phyloP scores from a whole-genome alignment of 2,113 vertebrate genomes.

The Anguilla rostrata region DNA sequence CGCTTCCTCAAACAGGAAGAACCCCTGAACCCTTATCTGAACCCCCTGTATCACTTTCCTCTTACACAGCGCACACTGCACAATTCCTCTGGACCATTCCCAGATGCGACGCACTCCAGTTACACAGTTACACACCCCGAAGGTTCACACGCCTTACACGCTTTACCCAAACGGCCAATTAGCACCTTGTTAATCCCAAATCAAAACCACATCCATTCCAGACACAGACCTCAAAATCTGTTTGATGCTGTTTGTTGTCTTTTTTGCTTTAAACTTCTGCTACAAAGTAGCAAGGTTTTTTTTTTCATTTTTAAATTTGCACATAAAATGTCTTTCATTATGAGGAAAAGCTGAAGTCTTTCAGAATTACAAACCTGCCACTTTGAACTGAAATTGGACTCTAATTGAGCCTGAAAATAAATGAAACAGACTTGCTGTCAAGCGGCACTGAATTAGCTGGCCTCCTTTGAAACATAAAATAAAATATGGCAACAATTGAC shows the following conservation, averaged over 20 bases:
- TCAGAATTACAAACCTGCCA: neutral
- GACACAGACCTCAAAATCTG: neutral
- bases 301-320: neutral
- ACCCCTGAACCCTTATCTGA: neutral
- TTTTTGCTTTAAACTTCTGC: neutral
- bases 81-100: neutral
- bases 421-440: neutral
- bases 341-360: neutral
- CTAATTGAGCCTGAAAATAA: neutral
- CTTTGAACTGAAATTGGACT: conserved; percentile 27
- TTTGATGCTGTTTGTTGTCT: neutral
- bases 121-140: neutral
- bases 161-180: conserved; percentile 19
- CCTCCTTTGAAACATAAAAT: neutral
- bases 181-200: conserved; percentile 19
- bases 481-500: conserved; percentile 15
- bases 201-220: conserved; percentile 21
- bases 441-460: neutral
- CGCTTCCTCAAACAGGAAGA: neutral
- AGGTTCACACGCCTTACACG: neutral
- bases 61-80: too few relatives aligned
- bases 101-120: neutral
- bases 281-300: conserved; percentile 1
- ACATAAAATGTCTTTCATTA: conserved; percentile 5
- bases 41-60: neutral